These are phyloP conservation scores for Pseudomyrmex pallidus DNA, from an alignment of 1,140 invertebrate species.

Conservation along the genomic window DNA sequence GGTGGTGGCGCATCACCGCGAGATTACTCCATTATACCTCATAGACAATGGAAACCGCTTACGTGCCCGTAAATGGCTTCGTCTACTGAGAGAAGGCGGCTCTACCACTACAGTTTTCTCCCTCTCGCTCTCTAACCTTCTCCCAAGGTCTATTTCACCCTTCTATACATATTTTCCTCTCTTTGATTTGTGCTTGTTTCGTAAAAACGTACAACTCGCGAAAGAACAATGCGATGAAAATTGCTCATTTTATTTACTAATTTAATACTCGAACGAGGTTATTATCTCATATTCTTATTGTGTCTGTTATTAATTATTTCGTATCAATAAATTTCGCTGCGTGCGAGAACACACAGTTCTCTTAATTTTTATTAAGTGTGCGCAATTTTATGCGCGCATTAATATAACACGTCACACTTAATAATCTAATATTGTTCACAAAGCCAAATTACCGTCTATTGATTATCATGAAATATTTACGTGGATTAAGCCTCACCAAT, in stretches of 20 bases:
- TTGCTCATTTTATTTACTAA: too few species aligned
- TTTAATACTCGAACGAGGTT: too few species aligned
- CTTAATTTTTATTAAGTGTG: background rate
- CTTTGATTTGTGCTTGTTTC: conserved; percentile 12
- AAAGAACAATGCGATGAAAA: too few species aligned
- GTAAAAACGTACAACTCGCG: too few species aligned
- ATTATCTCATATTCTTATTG: too few species aligned
- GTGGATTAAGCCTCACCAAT: conserved; percentile 25
- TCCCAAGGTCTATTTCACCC: conserved; percentile 39
- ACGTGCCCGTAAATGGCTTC: conserved; percentile 84
- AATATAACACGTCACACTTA: conserved; percentile 37
- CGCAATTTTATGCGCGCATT: conserved; percentile 7
- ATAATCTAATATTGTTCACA: conserved; percentile 8
- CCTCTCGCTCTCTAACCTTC: conserved; percentile 50
- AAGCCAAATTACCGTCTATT: conserved; percentile 27
- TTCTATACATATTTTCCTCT: background rate
- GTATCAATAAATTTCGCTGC: too few species aligned
- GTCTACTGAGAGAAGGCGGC: conserved; percentile 68
- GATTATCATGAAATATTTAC: conserved; percentile 47
- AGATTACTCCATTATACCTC: conserved; percentile 85
- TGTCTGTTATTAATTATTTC: too few species aligned
- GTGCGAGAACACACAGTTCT: too few species aligned
- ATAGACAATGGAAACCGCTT: conserved; percentile 85
- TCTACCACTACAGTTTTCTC: conserved; percentile 40
- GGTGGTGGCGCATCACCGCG: conserved; percentile 83